A percentile compares a stretch with the other conserved stretches of the same genome.
phyloP scores from a whole-genome alignment of 2,888 invertebrate genomes.

The Trichogramma dendrolimi region DNA sequence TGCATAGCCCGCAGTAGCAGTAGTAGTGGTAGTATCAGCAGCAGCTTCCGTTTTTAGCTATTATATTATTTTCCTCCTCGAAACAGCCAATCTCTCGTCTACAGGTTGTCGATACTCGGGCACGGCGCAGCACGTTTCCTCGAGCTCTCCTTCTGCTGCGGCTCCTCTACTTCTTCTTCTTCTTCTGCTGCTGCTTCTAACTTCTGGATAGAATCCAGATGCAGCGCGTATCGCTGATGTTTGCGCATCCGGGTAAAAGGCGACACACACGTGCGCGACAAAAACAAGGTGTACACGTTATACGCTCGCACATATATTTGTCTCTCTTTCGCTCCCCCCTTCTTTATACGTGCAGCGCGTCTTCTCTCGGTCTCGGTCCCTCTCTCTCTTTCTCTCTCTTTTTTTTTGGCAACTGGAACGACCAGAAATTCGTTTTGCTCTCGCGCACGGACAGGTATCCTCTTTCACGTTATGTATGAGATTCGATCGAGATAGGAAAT shows the following conservation, averaged over 20 bases:
- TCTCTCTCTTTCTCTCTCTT: background rate
- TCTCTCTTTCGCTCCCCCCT: too few species aligned
- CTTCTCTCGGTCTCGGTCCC: background rate
- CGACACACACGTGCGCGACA: constrained; percentile 3
- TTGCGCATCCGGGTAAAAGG: constrained; percentile 18
- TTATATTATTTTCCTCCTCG: background rate
- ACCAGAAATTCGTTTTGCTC: background rate
- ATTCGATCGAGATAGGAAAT: too few species aligned
- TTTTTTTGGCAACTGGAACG: background rate
- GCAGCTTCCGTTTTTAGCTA: background rate
- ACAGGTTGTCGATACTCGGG: constrained; percentile 20
- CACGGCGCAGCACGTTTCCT: constrained; percentile 8
- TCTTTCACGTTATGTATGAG: too few species aligned
- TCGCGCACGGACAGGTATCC: background rate
- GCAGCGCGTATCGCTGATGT: constrained; percentile 11
- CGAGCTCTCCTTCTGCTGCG: constrained; percentile 4
- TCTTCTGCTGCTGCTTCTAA: too few species aligned
- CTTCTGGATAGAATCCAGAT: constrained; percentile 25
- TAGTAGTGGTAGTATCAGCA: too few species aligned
- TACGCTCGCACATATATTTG: too few species aligned
- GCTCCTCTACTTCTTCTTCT: too few species aligned
- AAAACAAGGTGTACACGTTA: background rate
- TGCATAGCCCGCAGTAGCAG: too few species aligned
- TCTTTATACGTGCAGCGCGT: too few species aligned
- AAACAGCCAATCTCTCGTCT: constrained; percentile 1